Evolutionary conservation across 1,140 invertebrate species (phyloP).

Genomic region (Neelides sp.): DNA sequence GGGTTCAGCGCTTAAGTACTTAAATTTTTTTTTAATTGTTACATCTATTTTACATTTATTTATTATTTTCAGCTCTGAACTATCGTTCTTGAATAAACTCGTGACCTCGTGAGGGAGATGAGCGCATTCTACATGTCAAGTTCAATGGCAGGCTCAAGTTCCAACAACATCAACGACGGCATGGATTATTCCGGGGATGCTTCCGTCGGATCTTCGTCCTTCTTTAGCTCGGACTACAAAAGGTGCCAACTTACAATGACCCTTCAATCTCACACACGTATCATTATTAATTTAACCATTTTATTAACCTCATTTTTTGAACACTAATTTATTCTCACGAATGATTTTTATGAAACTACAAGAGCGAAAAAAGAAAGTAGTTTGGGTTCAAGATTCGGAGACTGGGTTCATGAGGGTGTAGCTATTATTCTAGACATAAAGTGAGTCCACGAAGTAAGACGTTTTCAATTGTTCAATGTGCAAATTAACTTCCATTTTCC

Average conservation of each 20-base stretch:
- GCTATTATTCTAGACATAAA: no score
- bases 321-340: background rate
- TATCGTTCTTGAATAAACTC: no score
- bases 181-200: conserved; percentile 31
- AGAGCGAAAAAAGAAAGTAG: background rate
- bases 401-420: no score
- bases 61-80: no score
- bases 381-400: no score
- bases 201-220: conserved; percentile 26
- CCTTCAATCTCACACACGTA: background rate
- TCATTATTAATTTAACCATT: background rate
- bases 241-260: conserved; percentile 11
- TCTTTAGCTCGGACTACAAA: conserved; percentile 30
- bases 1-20: no score
- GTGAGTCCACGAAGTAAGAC: background rate
- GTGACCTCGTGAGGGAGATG: no score
- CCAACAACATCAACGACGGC: conserved; percentile 27
- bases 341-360: background rate
- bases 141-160: no score
- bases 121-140: no score
- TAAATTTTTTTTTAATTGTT: no score
- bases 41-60: no score
- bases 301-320: background rate
- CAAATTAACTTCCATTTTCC: background rate
- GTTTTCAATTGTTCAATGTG: background rate